A percentile compares a stretch with the other conserved stretches of the same genome.
Conservation (phyloP, 2,888 invertebrate genomes). For the Pyrgus malvae region DNA sequence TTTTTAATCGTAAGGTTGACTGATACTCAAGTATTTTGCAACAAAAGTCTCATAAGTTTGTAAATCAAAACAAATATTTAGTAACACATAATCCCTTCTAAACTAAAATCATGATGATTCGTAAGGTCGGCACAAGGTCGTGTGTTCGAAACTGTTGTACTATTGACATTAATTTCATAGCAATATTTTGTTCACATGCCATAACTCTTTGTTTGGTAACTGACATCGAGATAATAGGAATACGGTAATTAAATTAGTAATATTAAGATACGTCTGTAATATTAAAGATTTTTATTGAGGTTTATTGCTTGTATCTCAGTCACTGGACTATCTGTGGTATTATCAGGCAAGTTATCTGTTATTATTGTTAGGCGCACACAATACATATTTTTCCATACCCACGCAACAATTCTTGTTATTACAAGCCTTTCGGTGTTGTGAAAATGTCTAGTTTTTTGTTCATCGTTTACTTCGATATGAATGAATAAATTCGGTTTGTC, state of each 20-base stretch:
- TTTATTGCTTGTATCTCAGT: slow-evolving; percentile 38
- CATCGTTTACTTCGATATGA: background rate
- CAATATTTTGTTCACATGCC: slow-evolving; percentile 11
- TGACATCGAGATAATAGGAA: background rate
- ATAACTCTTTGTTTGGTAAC: slow-evolving; percentile 6
- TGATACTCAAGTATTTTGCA: background rate
- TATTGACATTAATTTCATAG: background rate
- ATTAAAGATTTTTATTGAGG: slow-evolving; percentile 39
- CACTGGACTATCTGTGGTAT: slow-evolving; percentile 44
- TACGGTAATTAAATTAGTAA: slow-evolving; percentile 10
- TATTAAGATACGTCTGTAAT: slow-evolving; percentile 30
- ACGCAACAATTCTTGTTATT: slow-evolving; percentile 51
- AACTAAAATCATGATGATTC: background rate
- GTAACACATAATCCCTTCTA: background rate
- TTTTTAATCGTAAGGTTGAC: background rate
- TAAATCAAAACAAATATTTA: background rate
- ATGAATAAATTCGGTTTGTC: no score
- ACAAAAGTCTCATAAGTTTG: background rate
- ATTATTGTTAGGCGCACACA: slow-evolving; percentile 62
- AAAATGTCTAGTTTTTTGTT: slow-evolving; percentile 30
- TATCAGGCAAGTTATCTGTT: slow-evolving; percentile 48
- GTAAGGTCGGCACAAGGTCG: background rate
- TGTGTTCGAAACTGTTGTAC: background rate
- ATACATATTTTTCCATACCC: slow-evolving; percentile 55
- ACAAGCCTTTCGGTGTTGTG: slow-evolving; percentile 40